Percentiles rank a stretch among this genome's conserved stretches.
These are phyloP conservation scores for Artemia sinica DNA, from an alignment of 2,888 invertebrate genomes.

Conservation along the genomic window DNA sequence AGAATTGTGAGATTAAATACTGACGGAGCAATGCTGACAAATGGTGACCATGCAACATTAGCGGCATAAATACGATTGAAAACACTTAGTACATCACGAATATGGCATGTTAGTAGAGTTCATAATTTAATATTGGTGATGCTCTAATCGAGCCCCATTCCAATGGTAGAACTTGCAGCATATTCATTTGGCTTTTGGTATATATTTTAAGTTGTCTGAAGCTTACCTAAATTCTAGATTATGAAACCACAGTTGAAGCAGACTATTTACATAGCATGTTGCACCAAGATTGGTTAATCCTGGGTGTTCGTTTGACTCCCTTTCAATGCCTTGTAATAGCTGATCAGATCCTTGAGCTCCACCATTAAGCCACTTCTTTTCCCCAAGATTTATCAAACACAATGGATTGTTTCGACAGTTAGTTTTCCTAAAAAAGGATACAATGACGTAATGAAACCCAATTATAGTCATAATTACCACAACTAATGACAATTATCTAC, in stretches of 20 bases:
- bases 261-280: conserved; percentile 47
- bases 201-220: conserved; percentile 6
- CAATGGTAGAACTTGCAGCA: too few relatives aligned
- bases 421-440: conserved; percentile 31
- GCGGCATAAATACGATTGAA: too few relatives aligned
- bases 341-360: conserved; percentile 29
- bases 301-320: conserved; percentile 37
- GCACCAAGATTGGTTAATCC: conserved; percentile 46
- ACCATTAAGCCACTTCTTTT: conserved; percentile 39
- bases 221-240: conserved; percentile 38
- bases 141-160: too few relatives aligned
- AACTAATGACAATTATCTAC: too few relatives aligned
- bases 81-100: too few relatives aligned
- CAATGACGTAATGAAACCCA: not conserved
- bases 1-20: too few relatives aligned
- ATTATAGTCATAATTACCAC: too few relatives aligned
- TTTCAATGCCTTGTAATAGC: conserved; percentile 30
- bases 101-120: too few relatives aligned
- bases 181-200: too few relatives aligned
- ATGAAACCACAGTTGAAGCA: conserved; percentile 45
- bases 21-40: too few relatives aligned
- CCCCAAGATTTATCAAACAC: conserved; percentile 42
- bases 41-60: too few relatives aligned
- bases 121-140: too few relatives aligned
- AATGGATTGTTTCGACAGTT: conserved; percentile 43